Base-by-base conservation (phyloP, 2,113 vertebrate genomes). In the Bostrychus sinensis region DNA sequence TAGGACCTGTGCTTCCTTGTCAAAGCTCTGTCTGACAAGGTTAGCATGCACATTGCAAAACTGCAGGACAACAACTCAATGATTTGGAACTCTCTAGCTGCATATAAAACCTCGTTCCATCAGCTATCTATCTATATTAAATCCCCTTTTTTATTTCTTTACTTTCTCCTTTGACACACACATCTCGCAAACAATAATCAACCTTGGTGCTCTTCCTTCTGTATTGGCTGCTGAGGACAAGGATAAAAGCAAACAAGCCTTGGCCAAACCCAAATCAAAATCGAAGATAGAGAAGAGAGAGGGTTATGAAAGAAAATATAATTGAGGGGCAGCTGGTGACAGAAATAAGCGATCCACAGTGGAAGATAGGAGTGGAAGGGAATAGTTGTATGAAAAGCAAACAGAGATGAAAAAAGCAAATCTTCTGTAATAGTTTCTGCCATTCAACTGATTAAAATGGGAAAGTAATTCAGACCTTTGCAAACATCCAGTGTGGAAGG, bases 161-260 rank as follows among this genome's bases (percentile, higher is more conserved):
- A 19, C 51, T 50, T 17, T 45, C 7, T 19, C 59, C 36, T 38
- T 50, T 32, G 34, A 30, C 46, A 66, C 60, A 56, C 43, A 59
- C 70, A 38, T 34, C 54, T 57, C 7, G 67, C 82, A 88, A 85
- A 86, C 73, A 83, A 60, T 71, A 76, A 86, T 86, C 78, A 73
- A 41, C 67, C 38, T 7, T 6, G 28, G 62, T 53, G 42, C 61
- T 59, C n/a, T 25, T 45, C 67, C 28, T 54, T 57, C 32, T 26
- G 30, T 60, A 53, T 22, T 66, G 60, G 41, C 46, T 75, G 71
- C 70, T 9, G 22, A 71, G 64, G 36, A 55, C 26, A 65, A 70
- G 64, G 46, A 63, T 51, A 34, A 77, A 54, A 65, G 77, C 81
- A 89, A 89, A 87, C 81, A 87, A 75, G 70, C 51, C 77, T 70